Evolutionary conservation across 2,113 vertebrate genomes (phyloP).

Genomic region (Chlorodrepanis virens): DNA sequence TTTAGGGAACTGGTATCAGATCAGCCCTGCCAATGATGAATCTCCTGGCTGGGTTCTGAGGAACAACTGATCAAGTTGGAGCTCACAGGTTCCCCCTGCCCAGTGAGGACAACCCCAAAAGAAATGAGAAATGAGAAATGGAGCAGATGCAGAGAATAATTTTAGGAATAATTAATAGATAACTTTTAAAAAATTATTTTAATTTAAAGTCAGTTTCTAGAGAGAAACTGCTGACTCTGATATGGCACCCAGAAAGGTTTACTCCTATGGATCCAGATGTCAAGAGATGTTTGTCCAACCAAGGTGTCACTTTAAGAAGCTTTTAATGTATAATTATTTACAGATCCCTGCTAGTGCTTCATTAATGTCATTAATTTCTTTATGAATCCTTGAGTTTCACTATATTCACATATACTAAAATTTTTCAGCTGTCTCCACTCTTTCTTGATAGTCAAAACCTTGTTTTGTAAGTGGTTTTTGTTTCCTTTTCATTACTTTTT

Average conservation of each 20-base stretch:
- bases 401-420: background rate
- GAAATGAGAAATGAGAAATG: background rate
- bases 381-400: background rate
- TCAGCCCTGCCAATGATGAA: background rate
- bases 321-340: background rate
- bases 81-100: background rate
- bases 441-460: background rate
- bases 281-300: background rate
- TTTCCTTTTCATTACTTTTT: background rate
- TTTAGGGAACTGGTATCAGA: background rate
- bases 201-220: background rate
- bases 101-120: rapidly evolving
- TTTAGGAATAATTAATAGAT: background rate
- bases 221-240: background rate
- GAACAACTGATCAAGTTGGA: background rate
- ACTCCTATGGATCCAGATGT: background rate
- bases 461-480: background rate
- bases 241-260: background rate
- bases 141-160: background rate
- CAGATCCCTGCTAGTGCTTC: background rate
- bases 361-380: background rate
- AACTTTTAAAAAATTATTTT: background rate
- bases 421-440: background rate
- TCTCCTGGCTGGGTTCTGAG: background rate
- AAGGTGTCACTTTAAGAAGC: background rate